phyloP scores from a whole-genome alignment of 2,888 invertebrate genomes.

The Agrenia bidenticulata region DNA sequence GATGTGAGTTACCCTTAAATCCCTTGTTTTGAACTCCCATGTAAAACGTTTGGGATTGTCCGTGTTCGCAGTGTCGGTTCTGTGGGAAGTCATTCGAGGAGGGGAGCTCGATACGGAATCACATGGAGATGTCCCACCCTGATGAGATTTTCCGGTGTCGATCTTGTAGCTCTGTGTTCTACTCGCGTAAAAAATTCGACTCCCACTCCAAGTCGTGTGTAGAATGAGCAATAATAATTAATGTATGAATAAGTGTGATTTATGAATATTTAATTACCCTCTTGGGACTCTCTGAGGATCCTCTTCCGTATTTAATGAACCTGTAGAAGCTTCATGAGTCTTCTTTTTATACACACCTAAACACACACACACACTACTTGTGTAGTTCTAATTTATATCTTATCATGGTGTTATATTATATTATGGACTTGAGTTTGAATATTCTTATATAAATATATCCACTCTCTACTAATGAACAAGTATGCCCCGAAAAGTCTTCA shows the following conservation, averaged over 20 bases:
- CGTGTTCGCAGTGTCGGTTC: slow-evolving; percentile 10
- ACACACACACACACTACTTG: no score
- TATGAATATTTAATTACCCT: slow-evolving; percentile 14
- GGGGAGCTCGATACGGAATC: slow-evolving; percentile 19
- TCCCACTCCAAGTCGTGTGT: slow-evolving; percentile 32
- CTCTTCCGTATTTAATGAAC: not conserved
- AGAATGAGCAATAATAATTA: slow-evolving; percentile 29
- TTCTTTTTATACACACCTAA: no score
- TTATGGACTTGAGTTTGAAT: no score
- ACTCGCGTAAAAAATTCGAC: slow-evolving; percentile 27
- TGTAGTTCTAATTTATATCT: no score
- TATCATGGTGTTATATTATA: no score
- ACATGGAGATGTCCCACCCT: slow-evolving; percentile 25
- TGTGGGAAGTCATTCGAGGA: slow-evolving; percentile 30
- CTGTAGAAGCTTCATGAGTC: no score
- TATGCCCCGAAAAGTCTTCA: no score
- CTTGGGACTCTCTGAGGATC: not conserved
- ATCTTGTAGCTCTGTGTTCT: slow-evolving; percentile 30
- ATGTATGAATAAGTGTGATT: slow-evolving; percentile 18
- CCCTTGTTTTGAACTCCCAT: no score
- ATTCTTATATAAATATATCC: no score
- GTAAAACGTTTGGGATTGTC: no score
- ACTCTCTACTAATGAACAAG: no score
- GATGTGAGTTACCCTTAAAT: slow-evolving; percentile 21
- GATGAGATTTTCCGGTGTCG: slow-evolving; percentile 22